Evolutionary conservation across 2,113 vertebrate species (phyloP), one percentile per base, ranked within the genome.

Genomic region (Archilochus colubris): DNA sequence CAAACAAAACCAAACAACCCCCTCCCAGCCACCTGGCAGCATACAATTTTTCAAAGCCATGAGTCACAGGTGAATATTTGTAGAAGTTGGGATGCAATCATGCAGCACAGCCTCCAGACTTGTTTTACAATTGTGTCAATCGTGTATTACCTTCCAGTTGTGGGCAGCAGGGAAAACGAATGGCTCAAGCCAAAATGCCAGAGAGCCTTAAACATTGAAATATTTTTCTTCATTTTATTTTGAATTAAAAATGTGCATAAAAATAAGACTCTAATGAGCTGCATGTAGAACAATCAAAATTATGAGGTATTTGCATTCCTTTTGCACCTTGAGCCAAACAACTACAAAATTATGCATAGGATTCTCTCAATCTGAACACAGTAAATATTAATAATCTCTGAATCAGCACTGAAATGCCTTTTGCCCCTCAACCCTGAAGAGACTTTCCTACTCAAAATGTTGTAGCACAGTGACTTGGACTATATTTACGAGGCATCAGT

Each of bases 331-430:
- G 80, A 93, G 95, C 89, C 95, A 88, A 94, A 96, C n/a, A 96
- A 80, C 86, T 91, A 91, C 82, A 87, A 94, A 94, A 95, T 95
- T 72, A 97, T 96, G 75, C 87, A 93, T 76, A 95, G 84, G 46
- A 92, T 93, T 95, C 92, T 92, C 66, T 93, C 93, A 94, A 78
- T 96, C 61, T 91, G 94, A 96, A 96, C 94, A 90, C 54, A 93
- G 86, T 89, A 95, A 96, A 92, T 95, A 97, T 96, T 96, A 97
- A 97, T 95, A 97, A 95, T 94, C 80, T 93, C 46, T 57, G 89
- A 92, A 95, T 95, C 95, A 82, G 87, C 76, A 95, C 57, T 82
- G 81, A 96, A 92, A 92, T 69, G 43, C 59, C 90, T 96, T 79
- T 79, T 92, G 62, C 85, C 88, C 51, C 89, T 74, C 46, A 90